Base-by-base conservation (phyloP, 2,888 invertebrate species). In the Unio pictorum region DNA sequence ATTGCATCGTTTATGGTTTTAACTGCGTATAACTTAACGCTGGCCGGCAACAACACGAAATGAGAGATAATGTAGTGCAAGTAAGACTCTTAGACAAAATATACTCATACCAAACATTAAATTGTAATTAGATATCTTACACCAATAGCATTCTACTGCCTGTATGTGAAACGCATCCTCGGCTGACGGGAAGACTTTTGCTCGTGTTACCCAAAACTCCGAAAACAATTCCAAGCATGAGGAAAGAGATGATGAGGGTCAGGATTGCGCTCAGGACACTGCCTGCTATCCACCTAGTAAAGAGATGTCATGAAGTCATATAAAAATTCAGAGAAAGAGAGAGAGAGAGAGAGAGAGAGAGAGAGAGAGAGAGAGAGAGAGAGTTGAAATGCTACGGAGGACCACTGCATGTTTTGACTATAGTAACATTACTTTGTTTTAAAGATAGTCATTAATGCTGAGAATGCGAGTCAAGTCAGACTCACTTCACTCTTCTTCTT, bases 131-230 rank as follows among this genome's bases (percentile, higher is more conserved):
- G 8, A 4, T 7, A 34, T 78, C 82, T 75, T 76, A 86, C 86
- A 84, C 81, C 72, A 86, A 83, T 0, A 86, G 76, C 66, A 83
- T 59, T 58, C 78, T 69, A n/a, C 86, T 85, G 1, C 83, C 86
- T 55, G 75, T 72, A 64, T 80, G 81, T 6, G 84, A 80, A 26
- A 80, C 65, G 57, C 78, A 73, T 5, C 82, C 75, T 45, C 86
- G 65, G 30, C 83, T 73, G 15, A 76, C 72, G 0, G 85, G 85
- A 3, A 57, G 28, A 23, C 26, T 68, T 1, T 71, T 54, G 20
- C 72, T 68, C 23, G 68, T 63, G 56, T 71, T 64, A 26, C 80
- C 79, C 17, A 73, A 64, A 17, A 73, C 65, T 8, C 83, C 86
- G 45, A 84, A 75, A 6, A 76, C 59, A 57, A 84, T 55, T 18